Evolutionary conservation across 2,113 vertebrate species (phyloP).

Genomic region (Erinaceus europaeus): DNA sequence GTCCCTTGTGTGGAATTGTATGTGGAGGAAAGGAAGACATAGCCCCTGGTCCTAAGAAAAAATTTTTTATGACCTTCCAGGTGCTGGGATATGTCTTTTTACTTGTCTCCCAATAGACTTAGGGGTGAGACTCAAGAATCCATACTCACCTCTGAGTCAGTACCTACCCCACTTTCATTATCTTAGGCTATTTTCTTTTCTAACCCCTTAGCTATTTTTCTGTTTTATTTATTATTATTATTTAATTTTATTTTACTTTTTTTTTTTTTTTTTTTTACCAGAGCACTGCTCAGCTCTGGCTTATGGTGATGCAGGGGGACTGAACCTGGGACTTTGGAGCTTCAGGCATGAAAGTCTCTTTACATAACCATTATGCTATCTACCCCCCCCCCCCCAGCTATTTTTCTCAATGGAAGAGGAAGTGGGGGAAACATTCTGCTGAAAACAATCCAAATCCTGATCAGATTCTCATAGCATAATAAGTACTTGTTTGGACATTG

Average conservation of each 20-base stretch:
- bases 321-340: too few species aligned
- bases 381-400: conserved; percentile 19
- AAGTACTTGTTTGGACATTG: conserved; percentile 81
- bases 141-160: not conserved
- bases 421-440: conserved; percentile 37
- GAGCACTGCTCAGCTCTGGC: too few species aligned
- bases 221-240: too few species aligned
- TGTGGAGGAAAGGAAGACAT: conserved; percentile 45
- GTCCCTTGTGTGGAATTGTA: conserved; percentile 28
- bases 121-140: not conserved
- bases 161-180: not conserved
- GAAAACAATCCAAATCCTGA: conserved; percentile 78
- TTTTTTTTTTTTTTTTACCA: too few species aligned
- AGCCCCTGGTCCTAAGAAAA: not conserved
- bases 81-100: not conserved
- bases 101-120: not conserved
- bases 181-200: conserved; percentile 55
- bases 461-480: conserved; percentile 77
- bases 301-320: too few species aligned
- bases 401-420: conserved; percentile 71
- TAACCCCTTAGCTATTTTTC: not conserved
- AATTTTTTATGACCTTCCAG: conserved; percentile 27
- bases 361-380: too few species aligned
- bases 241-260: too few species aligned
- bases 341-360: too few species aligned